These are phyloP conservation scores for Halocaridina rubra DNA, from an alignment of 2,888 invertebrate genomes.

Conservation along the genomic window DNA sequence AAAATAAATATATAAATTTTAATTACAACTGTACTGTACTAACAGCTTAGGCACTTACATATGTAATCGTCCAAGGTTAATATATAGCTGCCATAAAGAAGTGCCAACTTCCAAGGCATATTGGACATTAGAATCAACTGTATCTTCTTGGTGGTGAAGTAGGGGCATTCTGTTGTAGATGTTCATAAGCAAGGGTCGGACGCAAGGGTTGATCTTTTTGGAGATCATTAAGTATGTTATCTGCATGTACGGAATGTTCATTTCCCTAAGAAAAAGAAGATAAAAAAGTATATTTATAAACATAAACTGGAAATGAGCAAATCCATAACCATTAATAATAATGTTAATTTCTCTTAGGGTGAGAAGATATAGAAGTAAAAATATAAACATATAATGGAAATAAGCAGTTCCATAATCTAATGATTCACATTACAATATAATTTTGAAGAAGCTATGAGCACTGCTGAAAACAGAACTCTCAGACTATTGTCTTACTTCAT, in stretches of 20 bases:
- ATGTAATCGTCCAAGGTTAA: constrained; percentile 50
- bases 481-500: constrained; percentile 45
- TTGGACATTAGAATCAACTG: not conserved
- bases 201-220: constrained; percentile 60
- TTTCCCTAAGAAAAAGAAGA: constrained; percentile 29
- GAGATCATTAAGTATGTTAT: constrained; percentile 53
- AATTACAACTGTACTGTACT: not conserved
- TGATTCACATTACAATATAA: too few relatives aligned
- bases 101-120: constrained; percentile 55
- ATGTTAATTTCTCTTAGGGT: too few relatives aligned
- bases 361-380: too few relatives aligned
- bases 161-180: constrained; percentile 53
- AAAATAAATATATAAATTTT: not conserved
- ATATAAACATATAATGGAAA: too few relatives aligned
- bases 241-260: constrained; percentile 54
- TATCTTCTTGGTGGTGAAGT: not conserved
- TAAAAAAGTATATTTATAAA: not conserved
- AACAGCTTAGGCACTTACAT: too few relatives aligned
- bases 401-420: too few relatives aligned
- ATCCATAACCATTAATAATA: too few relatives aligned
- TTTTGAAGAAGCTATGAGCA: too few relatives aligned
- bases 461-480: too few relatives aligned
- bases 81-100: constrained; percentile 58
- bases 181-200: constrained; percentile 60
- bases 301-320: too few relatives aligned